These are phyloP conservation scores for Bufotes viridis DNA, from an alignment of 2,797 vertebrate species.

Conservation along the genomic window DNA sequence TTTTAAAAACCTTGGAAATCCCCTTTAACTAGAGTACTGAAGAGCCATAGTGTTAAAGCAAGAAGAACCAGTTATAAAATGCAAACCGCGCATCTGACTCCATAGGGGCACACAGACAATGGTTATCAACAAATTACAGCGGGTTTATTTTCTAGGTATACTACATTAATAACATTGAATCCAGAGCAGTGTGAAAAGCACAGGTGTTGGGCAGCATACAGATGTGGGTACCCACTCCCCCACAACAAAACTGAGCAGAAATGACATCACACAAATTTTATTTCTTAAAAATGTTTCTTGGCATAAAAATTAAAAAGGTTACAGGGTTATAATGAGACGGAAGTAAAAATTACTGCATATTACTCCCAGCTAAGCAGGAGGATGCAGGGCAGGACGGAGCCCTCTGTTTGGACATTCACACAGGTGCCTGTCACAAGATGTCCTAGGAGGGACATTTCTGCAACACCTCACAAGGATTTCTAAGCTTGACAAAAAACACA, in stretches of 20 bases:
- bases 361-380: slow-evolving; percentile 47
- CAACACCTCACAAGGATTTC: slow-evolving; percentile 28
- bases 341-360: slow-evolving; percentile 42
- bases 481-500: slow-evolving; percentile 37
- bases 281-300: slow-evolving; percentile 50
- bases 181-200: neutral
- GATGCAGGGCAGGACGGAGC: slow-evolving; percentile 45
- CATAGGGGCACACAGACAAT: neutral
- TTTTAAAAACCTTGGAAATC: too few species aligned
- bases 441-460: slow-evolving; percentile 6
- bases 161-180: slow-evolving; percentile 22
- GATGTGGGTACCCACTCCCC: neutral
- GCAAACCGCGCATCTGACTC: neutral
- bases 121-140: neutral
- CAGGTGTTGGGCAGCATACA: slow-evolving; percentile 7
- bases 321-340: slow-evolving; percentile 42
- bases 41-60: neutral
- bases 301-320: slow-evolving; percentile 58
- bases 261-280: slow-evolving; percentile 38
- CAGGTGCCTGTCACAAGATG: neutral
- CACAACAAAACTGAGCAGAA: slow-evolving; percentile 20
- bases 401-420: slow-evolving; percentile 24
- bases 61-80: neutral
- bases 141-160: slow-evolving; percentile 19
- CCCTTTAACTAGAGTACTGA: neutral